A percentile compares a stretch with the other conserved stretches of the same genome.
These are phyloP conservation scores for Nannoperca australis DNA, from an alignment of 2,797 vertebrate species.

Conservation along the genomic window DNA sequence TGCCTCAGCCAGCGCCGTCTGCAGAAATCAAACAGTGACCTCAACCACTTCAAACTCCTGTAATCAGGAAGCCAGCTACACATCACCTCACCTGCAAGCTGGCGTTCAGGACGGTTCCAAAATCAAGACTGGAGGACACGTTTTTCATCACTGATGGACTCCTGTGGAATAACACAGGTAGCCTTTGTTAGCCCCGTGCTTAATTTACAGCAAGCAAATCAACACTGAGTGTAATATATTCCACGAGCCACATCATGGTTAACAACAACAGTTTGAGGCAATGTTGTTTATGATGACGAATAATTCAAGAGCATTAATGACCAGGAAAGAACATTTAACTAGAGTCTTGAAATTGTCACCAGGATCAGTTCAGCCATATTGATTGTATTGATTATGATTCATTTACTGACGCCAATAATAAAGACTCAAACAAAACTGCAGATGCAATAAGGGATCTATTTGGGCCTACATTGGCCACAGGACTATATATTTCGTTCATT, in stretches of 20 bases:
- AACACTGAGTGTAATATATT: slow-evolving; percentile 16
- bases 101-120: slow-evolving; percentile 87
- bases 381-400: no score
- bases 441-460: neutral
- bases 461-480: neutral
- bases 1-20: slow-evolving; percentile 89
- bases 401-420: neutral
- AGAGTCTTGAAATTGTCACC: neutral
- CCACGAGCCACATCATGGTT: neutral
- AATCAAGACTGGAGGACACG: slow-evolving; percentile 87
- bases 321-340: neutral
- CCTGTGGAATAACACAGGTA: slow-evolving; percentile 77
- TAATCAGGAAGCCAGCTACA: neutral
- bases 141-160: slow-evolving; percentile 92
- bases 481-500: neutral
- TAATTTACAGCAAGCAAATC: slow-evolving; percentile 26
- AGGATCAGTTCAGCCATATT: neutral
- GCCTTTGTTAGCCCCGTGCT: no score
- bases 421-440: neutral
- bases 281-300: slow-evolving; percentile 34
- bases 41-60: neutral
- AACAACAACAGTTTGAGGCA: slow-evolving; percentile 38
- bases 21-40: neutral
- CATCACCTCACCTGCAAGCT: slow-evolving; percentile 87
- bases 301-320: slow-evolving; percentile 23